Base-by-base conservation (phyloP, 2,797 vertebrate species). In the Intellagama lesueurii region DNA sequence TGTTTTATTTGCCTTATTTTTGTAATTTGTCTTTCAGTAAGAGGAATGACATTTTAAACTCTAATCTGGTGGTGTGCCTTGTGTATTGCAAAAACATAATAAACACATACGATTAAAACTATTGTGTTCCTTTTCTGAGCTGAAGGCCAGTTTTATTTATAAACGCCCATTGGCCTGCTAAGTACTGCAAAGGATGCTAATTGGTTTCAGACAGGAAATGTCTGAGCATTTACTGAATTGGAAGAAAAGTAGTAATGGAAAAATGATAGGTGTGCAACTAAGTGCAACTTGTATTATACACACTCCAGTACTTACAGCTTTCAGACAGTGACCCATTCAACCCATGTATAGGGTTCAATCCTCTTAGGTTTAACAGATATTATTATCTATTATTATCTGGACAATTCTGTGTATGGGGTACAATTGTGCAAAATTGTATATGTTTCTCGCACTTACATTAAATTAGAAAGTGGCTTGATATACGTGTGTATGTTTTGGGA, bases 101-200 rank as follows among this genome's bases (percentile, higher is more conserved):
- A 40, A 40, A 40, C 40, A 40, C 40, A 40, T 40, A 40, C 3
- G 40, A 40, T 40, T 40, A 40, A 40, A 40, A 40, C 40, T 40
- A 40, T 40, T 40, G 40, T 89, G n/a, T 69, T 78, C 81, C 22
- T 91, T 86, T 47, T 76, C 60, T 69, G 47, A 77, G 44, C 77
- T 89, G 35, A 81, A 87, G 1, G 5, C 19, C 16, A 47, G 19
- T 17, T 83, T 92, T 30, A 70, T 56, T 93, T 89, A 35, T 70
- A 56, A 44, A 40, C 87, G 40, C 89, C 75, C 89, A 28, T 77
- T 87, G 78, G 73, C 12, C 35, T 35, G n/a, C 2, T 82, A 68
- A 64, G 87, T 90, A 66, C 79, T 80, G 75, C 66, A 87, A 84
- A 87, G 66, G 52, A 73, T 72, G n/a, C 52, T 90, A 90, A 76